A percentile compares a stretch with the other conserved stretches of the same genome.
phyloP scores from a whole-genome alignment of 2,888 invertebrate genomes.

The Archips xylosteana region DNA sequence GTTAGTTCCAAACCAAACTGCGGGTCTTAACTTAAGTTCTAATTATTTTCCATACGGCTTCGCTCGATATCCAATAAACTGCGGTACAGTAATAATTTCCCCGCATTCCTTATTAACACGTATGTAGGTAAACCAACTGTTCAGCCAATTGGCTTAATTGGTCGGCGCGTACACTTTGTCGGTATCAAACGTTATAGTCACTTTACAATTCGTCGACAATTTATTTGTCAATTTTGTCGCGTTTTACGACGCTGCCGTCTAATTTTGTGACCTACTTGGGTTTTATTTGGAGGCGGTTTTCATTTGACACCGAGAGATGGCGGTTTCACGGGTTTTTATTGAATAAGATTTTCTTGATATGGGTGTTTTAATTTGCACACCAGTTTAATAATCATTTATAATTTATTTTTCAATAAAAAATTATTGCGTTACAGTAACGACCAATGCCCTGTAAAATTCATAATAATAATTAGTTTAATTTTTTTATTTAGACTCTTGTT shows the following conservation, averaged over 20 bases:
- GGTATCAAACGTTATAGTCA: constrained; percentile 13
- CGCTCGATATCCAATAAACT: not conserved
- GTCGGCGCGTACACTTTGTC: constrained; percentile 52
- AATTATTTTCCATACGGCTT: not conserved
- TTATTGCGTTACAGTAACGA: no score
- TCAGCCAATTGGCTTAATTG: constrained; percentile 57
- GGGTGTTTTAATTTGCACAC: no score
- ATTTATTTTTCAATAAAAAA: no score
- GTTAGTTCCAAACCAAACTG: no score
- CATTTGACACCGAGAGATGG: constrained; percentile 3
- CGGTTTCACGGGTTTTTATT: constrained; percentile 2
- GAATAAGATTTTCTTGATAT: no score
- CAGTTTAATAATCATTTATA: no score
- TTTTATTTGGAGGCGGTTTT: constrained; percentile 6
- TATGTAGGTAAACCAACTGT: constrained; percentile 40
- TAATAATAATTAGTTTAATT: no score
- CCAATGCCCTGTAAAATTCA: no score
- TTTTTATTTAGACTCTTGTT: no score
- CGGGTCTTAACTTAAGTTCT: no score
- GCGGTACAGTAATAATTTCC: constrained; percentile 13
- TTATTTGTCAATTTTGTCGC: constrained; percentile 17
- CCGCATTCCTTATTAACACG: constrained; percentile 32
- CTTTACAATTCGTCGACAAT: constrained; percentile 1
- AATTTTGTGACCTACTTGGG: constrained; percentile 19
- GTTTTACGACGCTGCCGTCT: constrained; percentile 11